phyloP scores from a whole-genome alignment of 2,888 invertebrate genomes.

The Himalopsyche tibetana region DNA sequence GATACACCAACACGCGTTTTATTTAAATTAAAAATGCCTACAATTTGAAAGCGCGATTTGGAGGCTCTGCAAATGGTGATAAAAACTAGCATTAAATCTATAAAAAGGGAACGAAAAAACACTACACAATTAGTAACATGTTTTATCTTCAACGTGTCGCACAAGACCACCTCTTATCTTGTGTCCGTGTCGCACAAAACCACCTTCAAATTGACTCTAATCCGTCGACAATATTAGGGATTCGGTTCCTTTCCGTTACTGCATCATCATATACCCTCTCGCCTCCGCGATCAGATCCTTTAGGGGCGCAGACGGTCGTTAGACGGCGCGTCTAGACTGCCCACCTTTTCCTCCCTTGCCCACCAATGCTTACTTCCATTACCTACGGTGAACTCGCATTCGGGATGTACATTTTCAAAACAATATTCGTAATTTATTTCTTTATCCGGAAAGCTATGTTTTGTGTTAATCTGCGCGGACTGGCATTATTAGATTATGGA shows the following conservation, averaged over 20 bases:
- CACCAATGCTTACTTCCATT: neutral
- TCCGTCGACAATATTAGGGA: neutral
- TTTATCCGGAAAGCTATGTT: too few species aligned
- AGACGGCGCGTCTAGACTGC: slow-evolving; percentile 58
- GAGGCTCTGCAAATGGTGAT: too few species aligned
- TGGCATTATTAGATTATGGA: too few species aligned
- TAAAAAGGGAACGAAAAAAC: too few species aligned
- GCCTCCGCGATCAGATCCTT: slow-evolving; percentile 1
- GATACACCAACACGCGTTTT: neutral
- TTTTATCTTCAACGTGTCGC: neutral
- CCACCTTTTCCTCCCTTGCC: slow-evolving; percentile 45
- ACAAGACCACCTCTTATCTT: too few species aligned
- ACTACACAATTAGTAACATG: neutral
- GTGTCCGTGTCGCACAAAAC: neutral
- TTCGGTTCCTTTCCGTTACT: neutral
- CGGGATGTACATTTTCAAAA: neutral
- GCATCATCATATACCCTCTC: neutral
- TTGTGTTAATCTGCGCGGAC: too few species aligned
- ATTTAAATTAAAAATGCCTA: too few species aligned
- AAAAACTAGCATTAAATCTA: too few species aligned
- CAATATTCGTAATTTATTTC: too few species aligned
- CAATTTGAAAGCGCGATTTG: too few species aligned
- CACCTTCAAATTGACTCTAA: neutral
- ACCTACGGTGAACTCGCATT: neutral
- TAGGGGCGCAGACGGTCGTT: slow-evolving; percentile 62